Evolutionary conservation across 2,888 invertebrate species (phyloP).

Genomic region (Diarsia rubi): DNA sequence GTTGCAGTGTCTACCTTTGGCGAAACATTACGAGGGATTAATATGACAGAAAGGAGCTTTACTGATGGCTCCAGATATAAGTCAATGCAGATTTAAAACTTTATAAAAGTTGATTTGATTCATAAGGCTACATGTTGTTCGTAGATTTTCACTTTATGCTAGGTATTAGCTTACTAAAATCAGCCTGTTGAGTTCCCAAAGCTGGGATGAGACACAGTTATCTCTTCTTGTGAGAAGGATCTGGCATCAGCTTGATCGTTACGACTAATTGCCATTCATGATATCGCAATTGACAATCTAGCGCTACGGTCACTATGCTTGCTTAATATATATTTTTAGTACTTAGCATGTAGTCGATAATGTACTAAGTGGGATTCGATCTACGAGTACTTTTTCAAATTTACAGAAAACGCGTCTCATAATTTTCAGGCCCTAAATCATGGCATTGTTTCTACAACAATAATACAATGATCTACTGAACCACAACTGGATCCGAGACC

Average conservation of each 20-base stretch:
- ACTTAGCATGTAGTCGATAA: not conserved
- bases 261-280: not conserved
- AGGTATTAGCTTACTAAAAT: not conserved
- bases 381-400: constrained; percentile 1
- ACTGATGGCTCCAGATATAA: not conserved
- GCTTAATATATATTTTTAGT: not conserved
- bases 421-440: not conserved
- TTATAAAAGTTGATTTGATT: not conserved
- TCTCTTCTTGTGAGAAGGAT: not conserved
- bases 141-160: not conserved
- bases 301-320: not conserved
- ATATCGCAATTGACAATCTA: not conserved
- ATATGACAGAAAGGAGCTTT: not conserved
- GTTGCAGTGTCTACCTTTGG: constrained; percentile 6
- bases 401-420: not conserved
- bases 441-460: constrained; percentile 27
- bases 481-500: constrained; percentile 12
- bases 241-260: not conserved
- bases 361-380: not conserved
- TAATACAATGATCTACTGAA: constrained; percentile 26
- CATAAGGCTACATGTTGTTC: not conserved
- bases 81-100: not conserved
- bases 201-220: not conserved
- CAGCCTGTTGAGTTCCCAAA: not conserved
- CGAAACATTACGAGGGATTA: not conserved